phyloP scores from a whole-genome alignment of 2,888 invertebrate species.

The Alloscopus bannaensis region DNA sequence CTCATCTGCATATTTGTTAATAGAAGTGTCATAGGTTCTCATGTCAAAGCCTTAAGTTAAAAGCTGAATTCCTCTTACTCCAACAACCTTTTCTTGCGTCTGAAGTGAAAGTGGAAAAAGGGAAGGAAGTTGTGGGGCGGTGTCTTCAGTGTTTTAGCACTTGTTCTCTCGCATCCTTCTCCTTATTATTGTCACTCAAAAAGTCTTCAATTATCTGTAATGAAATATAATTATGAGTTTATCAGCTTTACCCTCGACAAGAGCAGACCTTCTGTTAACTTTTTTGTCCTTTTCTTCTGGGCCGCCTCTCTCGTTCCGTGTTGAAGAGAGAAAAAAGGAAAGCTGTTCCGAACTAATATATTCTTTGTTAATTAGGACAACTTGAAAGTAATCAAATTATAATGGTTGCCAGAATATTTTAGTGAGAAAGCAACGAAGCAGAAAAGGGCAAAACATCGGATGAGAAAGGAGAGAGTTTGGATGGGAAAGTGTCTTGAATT shows the following conservation, averaged over 20 bases:
- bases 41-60: conserved; percentile 30
- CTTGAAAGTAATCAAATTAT: conserved; percentile 70
- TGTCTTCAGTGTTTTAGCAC: not conserved
- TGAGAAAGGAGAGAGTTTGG: too few relatives aligned
- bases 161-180: conserved; percentile 37
- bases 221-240: conserved; percentile 62
- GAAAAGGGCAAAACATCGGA: conserved; percentile 16
- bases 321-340: conserved; percentile 14
- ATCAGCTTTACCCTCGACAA: conserved; percentile 35
- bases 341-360: conserved; percentile 44
- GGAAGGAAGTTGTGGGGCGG: not conserved
- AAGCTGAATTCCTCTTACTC: conserved; percentile 18
- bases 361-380: conserved; percentile 67
- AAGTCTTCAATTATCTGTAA: conserved; percentile 57
- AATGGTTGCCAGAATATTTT: conserved; percentile 60
- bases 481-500: conserved; percentile 61
- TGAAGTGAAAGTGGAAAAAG: not conserved
- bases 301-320: too few relatives aligned
- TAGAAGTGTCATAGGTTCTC: conserved; percentile 60
- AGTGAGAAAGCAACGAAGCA: conserved; percentile 35
- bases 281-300: too few relatives aligned
- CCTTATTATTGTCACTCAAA: conserved; percentile 62
- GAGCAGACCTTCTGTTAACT: conserved; percentile 12
- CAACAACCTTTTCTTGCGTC: conserved; percentile 7
- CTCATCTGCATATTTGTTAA: conserved; percentile 63